These are phyloP conservation scores for Knipowitschia caucasica DNA, from an alignment of 2,797 vertebrate species.

Conservation along the genomic window DNA sequence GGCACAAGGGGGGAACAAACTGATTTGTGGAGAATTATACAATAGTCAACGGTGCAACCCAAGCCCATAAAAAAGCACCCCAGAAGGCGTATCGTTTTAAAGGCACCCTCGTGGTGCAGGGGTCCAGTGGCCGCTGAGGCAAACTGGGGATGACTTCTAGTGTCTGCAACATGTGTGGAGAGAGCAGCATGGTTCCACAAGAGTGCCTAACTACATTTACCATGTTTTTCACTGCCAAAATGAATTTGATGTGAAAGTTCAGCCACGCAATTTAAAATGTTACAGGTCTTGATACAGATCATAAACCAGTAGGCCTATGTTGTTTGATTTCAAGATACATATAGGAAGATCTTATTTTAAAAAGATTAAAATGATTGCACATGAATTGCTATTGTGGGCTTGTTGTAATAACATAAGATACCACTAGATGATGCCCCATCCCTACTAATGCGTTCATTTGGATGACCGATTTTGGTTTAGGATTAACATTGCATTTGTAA, in stretches of 20 bases:
- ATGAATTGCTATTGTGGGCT: not conserved
- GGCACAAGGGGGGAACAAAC: conserved; percentile 43
- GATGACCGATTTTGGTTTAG: not conserved
- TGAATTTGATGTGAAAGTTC: conserved; percentile 51
- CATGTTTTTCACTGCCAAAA: conserved; percentile 63
- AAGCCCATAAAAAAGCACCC: conserved; percentile 59
- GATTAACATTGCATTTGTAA: not conserved
- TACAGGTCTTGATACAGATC: conserved; percentile 11
- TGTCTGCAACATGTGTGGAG: conserved; percentile 58
- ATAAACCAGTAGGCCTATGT: conserved; percentile 7
- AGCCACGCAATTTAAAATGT: conserved; percentile 23
- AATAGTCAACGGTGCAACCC: conserved; percentile 65
- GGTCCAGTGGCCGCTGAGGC: conserved; percentile 62
- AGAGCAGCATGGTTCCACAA: conserved; percentile 62
- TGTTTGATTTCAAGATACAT: not conserved
- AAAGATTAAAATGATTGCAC: not conserved
- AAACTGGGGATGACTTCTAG: conserved; percentile 71
- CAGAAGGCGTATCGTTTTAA: conserved; percentile 74
- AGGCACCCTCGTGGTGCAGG: conserved; percentile 57
- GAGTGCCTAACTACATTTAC: conserved; percentile 58
- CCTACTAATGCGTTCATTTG: conserved; percentile 34
- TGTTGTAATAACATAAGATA: conserved; percentile 13
- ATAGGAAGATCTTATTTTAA: not conserved
- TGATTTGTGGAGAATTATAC: conserved; percentile 74
- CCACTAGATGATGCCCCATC: conserved; percentile 72